Base-by-base conservation (phyloP, 2,888 invertebrate species). In the Sepiola atlantica region DNA sequence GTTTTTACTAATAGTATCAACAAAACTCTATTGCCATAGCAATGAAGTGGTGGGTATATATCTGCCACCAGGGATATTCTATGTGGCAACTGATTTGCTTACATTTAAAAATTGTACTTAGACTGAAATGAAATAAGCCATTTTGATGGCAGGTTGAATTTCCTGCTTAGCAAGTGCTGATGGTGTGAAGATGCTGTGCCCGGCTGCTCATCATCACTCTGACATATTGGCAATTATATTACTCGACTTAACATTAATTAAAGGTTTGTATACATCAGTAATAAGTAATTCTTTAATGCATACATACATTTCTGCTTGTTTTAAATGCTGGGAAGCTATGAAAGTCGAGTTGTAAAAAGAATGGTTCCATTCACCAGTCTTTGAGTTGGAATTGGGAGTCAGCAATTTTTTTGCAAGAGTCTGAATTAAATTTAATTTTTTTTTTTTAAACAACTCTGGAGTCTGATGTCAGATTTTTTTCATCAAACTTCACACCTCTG, bases 181-280 rank as follows among this genome's bases (percentile, higher is more conserved):
- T 77, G 77, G 77, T 77, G 77, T 32, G 77, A 77, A 77, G 77
- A 77, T 77, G 77, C n/a, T 77, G n/a, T 77, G n/a, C 77, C 77
- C n/a, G 77, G 77, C 77, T 77, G 77, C 21, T n/a, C 77, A 77
- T 77, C 77, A 77, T 77, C 77, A 77, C 77, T 77, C 77, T 32
- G n/a, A 32, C n/a, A 77, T n/a, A n/a, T 77, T 32, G 77, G n/a
- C 77, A 32, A n/a, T 77, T 77, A 77, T 77, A 45, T 77, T 77
- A 16, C 77, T 77, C 77, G 32, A 77, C 77, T 77, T 77, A 77
- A 77, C 77, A n/a, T 77, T 32, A 77, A 77, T 77, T 77, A 77
- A 32, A 77, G 16, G 77, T 77, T 45, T 77, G 77, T 77, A 16
- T 77, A 77, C 77, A 77, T n/a, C 77, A 77, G 77, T 77, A 77